A percentile compares a stretch with the other conserved stretches of the same genome.
These are phyloP conservation scores for Oncorhynchus mykiss DNA, from an alignment of 2,113 vertebrate species.

Conservation along the genomic window DNA sequence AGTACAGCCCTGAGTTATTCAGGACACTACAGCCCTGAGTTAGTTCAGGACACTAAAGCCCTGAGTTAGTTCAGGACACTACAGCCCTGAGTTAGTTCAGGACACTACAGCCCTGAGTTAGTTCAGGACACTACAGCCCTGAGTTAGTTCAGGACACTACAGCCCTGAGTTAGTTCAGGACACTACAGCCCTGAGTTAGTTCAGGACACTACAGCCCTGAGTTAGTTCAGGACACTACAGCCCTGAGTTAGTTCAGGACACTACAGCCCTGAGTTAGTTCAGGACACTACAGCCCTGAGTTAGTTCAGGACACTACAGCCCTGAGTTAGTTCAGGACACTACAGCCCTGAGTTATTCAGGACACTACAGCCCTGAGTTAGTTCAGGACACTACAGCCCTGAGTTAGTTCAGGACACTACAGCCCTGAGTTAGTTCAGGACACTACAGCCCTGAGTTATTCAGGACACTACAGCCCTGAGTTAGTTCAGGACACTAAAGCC, in stretches of 20 bases:
- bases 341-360: constrained; percentile 8
- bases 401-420: background rate
- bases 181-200: background rate
- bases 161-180: constrained; percentile 3
- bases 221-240: no score
- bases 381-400: constrained; percentile 5
- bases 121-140: constrained; percentile 7
- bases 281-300: background rate
- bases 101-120: background rate
- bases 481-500: no score
- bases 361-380: background rate
- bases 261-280: no score
- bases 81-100: constrained; percentile 9
- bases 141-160: background rate
- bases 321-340: background rate
- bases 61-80: background rate
- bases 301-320: constrained; percentile 5
- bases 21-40: constrained; percentile 2
- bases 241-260: no score
- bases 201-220: background rate
- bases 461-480: background rate
- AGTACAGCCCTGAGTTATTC: background rate
- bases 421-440: constrained; percentile 8
- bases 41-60: background rate
- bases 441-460: constrained; percentile 1